Percentiles rank a stretch among this genome's conserved stretches.
phyloP scores from a whole-genome alignment of 2,888 invertebrate genomes.

The Trichogramma evanescens region DNA sequence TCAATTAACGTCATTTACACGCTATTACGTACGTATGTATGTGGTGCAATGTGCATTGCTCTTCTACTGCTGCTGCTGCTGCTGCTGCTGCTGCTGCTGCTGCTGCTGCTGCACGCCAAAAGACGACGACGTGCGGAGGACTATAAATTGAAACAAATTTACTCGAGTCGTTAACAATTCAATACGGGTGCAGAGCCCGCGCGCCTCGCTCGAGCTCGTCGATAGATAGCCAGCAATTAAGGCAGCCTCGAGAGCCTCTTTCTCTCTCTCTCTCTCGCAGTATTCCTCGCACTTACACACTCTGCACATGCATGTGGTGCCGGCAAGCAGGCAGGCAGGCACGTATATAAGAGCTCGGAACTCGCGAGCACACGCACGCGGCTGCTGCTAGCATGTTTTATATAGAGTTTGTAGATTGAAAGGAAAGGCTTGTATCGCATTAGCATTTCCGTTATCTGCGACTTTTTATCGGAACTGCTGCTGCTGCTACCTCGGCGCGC shows the following conservation, averaged over 20 bases:
- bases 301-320: too few species aligned
- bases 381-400: background rate
- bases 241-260: too few species aligned
- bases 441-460: slow-evolving; percentile 16
- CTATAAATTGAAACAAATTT: slow-evolving; percentile 19
- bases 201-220: background rate
- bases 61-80: too few species aligned
- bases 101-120: background rate
- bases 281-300: too few species aligned
- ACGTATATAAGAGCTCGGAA: too few species aligned
- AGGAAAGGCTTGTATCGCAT: slow-evolving; percentile 18
- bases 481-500: too few species aligned
- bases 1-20: background rate
- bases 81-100: too few species aligned
- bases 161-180: slow-evolving; percentile 16
- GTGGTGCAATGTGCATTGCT: too few species aligned
- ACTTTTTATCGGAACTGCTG: slow-evolving; percentile 5
- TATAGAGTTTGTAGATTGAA: slow-evolving; percentile 15
- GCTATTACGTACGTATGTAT: background rate
- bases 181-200: slow-evolving; percentile 8
- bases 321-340: too few species aligned
- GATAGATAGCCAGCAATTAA: too few species aligned
- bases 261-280: too few species aligned
- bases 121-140: background rate
- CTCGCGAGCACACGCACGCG: too few species aligned